Evolutionary conservation across 2,888 invertebrate species (phyloP).

Genomic region (Platerodrilus igneus): DNA sequence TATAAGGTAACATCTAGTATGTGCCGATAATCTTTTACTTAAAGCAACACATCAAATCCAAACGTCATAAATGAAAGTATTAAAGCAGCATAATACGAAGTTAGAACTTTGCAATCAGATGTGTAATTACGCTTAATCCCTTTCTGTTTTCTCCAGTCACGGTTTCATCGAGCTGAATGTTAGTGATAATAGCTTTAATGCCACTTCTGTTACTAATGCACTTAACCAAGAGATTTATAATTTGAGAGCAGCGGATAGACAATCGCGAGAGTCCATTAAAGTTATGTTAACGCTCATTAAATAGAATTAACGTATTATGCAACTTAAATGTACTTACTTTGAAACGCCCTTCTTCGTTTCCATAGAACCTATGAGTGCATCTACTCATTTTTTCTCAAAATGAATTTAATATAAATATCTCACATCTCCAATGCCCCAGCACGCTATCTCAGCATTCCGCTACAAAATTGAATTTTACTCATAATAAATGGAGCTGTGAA

Average conservation of each 20-base stretch:
- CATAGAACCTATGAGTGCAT: constrained; percentile 10
- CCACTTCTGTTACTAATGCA: constrained; percentile 21
- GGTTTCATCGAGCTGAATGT: constrained; percentile 20
- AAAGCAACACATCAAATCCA: too few species aligned
- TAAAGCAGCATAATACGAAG: too few species aligned
- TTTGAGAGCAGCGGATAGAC: constrained; percentile 11
- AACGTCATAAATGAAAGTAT: too few species aligned
- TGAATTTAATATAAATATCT: constrained; percentile 21
- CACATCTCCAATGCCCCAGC: constrained; percentile 16
- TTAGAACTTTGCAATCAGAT: constrained; percentile 20
- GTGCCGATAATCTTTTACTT: too few species aligned
- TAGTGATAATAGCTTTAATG: constrained; percentile 23
- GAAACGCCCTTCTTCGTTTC: too few species aligned
- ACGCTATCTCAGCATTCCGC: constrained; percentile 24
- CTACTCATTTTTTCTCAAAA: constrained; percentile 16
- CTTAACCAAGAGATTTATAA: constrained; percentile 20
- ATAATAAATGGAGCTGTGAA: constrained; percentile 29
- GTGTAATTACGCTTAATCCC: constrained; percentile 23
- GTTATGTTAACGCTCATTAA: constrained; percentile 2
- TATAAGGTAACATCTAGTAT: too few species aligned
- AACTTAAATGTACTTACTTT: too few species aligned
- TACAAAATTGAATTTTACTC: constrained; percentile 27
- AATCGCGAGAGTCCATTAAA: constrained; percentile 10
- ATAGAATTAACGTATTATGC: constrained; percentile 1
- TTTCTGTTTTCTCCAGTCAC: constrained; percentile 22